Evolutionary conservation across 2,113 vertebrate species (phyloP), one percentile per base, ranked within the genome.

Genomic region (Platichthys flesus): DNA sequence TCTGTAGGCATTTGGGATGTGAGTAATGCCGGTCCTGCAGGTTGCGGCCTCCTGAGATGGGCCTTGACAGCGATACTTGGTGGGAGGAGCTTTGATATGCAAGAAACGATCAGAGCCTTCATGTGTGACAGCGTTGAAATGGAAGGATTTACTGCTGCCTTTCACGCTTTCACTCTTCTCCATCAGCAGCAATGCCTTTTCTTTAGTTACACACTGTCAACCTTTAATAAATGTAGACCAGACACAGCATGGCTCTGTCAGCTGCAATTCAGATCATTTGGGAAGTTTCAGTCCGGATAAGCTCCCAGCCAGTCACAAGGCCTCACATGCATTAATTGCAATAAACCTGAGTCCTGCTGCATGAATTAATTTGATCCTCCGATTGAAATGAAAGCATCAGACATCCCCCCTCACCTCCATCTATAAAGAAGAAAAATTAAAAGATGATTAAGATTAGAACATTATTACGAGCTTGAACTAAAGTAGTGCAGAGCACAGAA

Each of bases 191-290:
- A 47, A 40, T 81, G 71, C 31, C 55, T 78, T 81, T 79, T 83
- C 82, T 82, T 84, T 74, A 73, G 85, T 79, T 86, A 82, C 86
- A 81, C 76, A 1, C 82, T 83, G 85, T 88, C 85, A 85, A 76
- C 61, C 82, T 89, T 84, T 89, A 82, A 90, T 89, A 79, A 78
- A 88, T 72, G 71, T 74, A 81, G 79, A 85, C 73, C 21, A 71
- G 70, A 72, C 82, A 68, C 89, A 91, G 85, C 74, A 65, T 52
- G 79, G 14, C 49, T 73, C 85, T 79, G 85, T 90, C 89, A 78
- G 75, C 63, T 61, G 67, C 67, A 35, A 73, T 83, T 80, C 69
- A 74, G 64, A 55, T 88, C 81, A 78, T 82, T 84, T 67, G 47
- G 49, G 47, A 74, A 76, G 67, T 66, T 85, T 61, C 74, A 65